A percentile compares a stretch with the other conserved stretches of the same genome.
phyloP scores from a whole-genome alignment of 2,888 invertebrate species.

The Tubulanus polymorphus region DNA sequence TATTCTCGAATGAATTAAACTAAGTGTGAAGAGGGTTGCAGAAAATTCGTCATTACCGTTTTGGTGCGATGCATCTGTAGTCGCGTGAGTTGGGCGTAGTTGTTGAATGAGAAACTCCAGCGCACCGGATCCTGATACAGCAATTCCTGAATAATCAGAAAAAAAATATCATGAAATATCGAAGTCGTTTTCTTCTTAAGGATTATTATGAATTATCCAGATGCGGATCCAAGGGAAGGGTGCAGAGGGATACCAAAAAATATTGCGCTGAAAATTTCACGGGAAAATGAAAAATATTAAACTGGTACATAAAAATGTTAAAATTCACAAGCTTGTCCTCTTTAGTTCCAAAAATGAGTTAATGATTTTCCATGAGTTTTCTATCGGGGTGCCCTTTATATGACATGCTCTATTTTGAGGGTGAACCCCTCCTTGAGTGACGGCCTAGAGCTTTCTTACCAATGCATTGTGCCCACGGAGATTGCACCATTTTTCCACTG shows the following conservation, averaged over 20 bases:
- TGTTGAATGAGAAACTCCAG: slow-evolving; percentile 51
- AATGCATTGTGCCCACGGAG: slow-evolving; percentile 49
- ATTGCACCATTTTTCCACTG: slow-evolving; percentile 50
- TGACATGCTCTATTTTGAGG: not conserved
- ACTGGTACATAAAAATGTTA: not conserved
- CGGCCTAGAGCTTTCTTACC: too few species aligned
- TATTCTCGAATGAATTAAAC: too few species aligned
- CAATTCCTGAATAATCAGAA: slow-evolving; percentile 30
- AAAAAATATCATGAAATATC: not conserved
- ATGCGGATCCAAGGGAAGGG: not conserved
- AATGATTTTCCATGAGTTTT: not conserved
- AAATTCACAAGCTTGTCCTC: not conserved
- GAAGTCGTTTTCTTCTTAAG: not conserved
- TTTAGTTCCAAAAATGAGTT: too few species aligned
- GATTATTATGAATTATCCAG: not conserved
- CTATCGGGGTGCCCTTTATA: not conserved
- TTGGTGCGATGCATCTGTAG: slow-evolving; percentile 40
- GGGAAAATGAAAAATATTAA: too few species aligned
- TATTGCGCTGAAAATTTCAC: not conserved
- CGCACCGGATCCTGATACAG: slow-evolving; percentile 46
- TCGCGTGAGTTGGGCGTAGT: slow-evolving; percentile 48
- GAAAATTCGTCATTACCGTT: too few species aligned
- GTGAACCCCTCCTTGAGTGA: too few species aligned
- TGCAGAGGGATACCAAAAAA: slow-evolving; percentile 1
- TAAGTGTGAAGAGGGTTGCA: too few species aligned